Evolutionary conservation across 2,113 vertebrate species (phyloP), one percentile per base, ranked within the genome.

Genomic region (Protobothrops flavoviridis): DNA sequence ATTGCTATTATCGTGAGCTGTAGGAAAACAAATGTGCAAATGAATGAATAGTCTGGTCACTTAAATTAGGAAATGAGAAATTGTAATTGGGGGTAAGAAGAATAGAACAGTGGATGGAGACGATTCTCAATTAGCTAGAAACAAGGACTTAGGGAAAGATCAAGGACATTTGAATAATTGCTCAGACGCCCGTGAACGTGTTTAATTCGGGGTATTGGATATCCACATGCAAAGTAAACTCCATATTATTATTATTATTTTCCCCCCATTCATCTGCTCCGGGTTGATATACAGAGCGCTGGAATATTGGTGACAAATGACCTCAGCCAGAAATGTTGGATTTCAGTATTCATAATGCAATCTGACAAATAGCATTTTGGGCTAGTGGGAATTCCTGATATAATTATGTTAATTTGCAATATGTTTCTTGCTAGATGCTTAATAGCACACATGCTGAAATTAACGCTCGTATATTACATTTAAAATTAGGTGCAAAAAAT

Each of bases 381-480:
- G 94, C 93, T 93, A 89, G 87, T 94, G 91, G 92, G 95, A 96
- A 94, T 90, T 94, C 69, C 95, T 96, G 93, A 96, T 95, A 96
- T 94, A 93, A 96, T 97, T 96, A 96, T 96, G 94, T 69, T 97
- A 97, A 96, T 97, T 96, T 96, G 45, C 94, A 97, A 93, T 97
- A 96, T 96, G 93, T 93, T 97, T 92, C 86, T 87, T 33, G 94
- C n/a, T 95, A 59, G 91, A 96, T 57, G 96, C 91, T 90, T 91
- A 92, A 87, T 95, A 89, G 7, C 90, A 95, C n/a, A 91, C 87
- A 95, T 94, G 33, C 39, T 95, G 95, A 95, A 93, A 93, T 92
- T 88, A 95, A 96, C 94, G 86, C 94, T 94, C 91, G 74, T 90
- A 93, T 20, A 93, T 94, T 96, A 91, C 57, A 95, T 95, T 97